These are phyloP conservation scores for Ooceraea biroi DNA, from an alignment of 1,140 invertebrate genomes.

Conservation along the genomic window DNA sequence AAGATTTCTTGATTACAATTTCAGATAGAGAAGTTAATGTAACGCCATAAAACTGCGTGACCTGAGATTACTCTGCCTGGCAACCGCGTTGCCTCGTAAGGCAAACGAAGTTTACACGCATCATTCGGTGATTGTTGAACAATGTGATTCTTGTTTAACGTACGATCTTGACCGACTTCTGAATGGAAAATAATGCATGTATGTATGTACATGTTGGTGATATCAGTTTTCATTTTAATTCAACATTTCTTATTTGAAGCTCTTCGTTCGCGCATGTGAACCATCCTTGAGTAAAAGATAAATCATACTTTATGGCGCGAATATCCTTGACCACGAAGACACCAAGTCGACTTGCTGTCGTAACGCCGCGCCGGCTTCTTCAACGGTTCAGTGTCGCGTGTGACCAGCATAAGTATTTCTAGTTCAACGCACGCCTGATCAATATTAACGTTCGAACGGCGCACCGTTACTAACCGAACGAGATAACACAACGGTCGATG, in stretches of 20 bases:
- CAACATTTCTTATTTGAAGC: too few species aligned
- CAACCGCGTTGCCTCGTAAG: conserved; percentile 1
- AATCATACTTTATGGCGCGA: neutral
- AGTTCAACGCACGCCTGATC: conserved; percentile 48
- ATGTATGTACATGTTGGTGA: too few species aligned
- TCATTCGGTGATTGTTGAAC: neutral
- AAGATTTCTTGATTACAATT: conserved; percentile 21
- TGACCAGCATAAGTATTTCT: conserved; percentile 57
- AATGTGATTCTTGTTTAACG: too few species aligned
- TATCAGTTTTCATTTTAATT: too few species aligned
- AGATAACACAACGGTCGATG: conserved; percentile 32
- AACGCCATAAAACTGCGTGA: conserved; percentile 16
- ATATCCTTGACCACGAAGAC: conserved; percentile 32
- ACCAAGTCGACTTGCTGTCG: too few species aligned
- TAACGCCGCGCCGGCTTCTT: neutral
- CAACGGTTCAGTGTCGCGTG: conserved; percentile 33
- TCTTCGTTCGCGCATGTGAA: too few species aligned
- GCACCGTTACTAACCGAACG: conserved; percentile 62
- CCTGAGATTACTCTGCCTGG: conserved; percentile 11
- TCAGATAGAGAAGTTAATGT: conserved; percentile 48
- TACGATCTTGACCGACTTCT: too few species aligned
- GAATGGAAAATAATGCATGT: too few species aligned
- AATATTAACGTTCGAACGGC: conserved; percentile 70
- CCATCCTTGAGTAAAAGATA: too few species aligned
- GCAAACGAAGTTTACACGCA: neutral